A percentile compares a stretch with the other conserved stretches of the same genome.
Evolutionary conservation across 2,113 vertebrate genomes (phyloP).

Genomic region (Phaetusa simplex): DNA sequence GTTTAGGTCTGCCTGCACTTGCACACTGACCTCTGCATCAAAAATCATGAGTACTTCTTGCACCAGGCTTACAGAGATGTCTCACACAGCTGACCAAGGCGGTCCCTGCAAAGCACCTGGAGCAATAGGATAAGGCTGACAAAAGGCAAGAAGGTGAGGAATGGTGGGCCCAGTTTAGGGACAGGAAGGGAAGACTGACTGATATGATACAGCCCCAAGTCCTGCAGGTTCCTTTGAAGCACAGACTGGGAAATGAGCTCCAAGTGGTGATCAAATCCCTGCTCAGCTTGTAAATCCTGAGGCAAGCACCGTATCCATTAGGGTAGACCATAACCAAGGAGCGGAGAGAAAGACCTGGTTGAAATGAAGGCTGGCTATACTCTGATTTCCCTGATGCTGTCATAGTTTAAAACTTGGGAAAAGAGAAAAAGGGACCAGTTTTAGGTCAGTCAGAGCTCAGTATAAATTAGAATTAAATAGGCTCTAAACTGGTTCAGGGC

Average conservation of each 20-base stretch:
- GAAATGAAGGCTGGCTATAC: neutral
- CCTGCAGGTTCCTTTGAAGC: neutral
- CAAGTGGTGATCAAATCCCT: neutral
- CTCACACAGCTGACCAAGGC: neutral
- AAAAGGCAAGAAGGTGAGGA: neutral
- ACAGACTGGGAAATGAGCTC: neutral
- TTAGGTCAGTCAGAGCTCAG: neutral
- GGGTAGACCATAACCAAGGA: neutral
- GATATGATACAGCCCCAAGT: rapidly evolving
- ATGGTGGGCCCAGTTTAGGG: rapidly evolving
- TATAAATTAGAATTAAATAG: neutral
- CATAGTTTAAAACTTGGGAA: neutral
- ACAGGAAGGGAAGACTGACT: neutral
- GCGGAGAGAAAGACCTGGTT: neutral
- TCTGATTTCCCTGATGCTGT: neutral
- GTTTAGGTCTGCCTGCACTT: neutral
- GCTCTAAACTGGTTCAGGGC: neutral
- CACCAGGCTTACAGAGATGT: rapidly evolving
- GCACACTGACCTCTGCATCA: neutral
- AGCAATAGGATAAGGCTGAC: neutral
- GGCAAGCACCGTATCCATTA: neutral
- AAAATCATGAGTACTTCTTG: neutral
- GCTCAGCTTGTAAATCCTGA: rapidly evolving
- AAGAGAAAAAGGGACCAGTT: neutral
- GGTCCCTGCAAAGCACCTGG: neutral